Evolutionary conservation across 2,113 vertebrate species (phyloP).

Genomic region (Misgurnus mizolepis): DNA sequence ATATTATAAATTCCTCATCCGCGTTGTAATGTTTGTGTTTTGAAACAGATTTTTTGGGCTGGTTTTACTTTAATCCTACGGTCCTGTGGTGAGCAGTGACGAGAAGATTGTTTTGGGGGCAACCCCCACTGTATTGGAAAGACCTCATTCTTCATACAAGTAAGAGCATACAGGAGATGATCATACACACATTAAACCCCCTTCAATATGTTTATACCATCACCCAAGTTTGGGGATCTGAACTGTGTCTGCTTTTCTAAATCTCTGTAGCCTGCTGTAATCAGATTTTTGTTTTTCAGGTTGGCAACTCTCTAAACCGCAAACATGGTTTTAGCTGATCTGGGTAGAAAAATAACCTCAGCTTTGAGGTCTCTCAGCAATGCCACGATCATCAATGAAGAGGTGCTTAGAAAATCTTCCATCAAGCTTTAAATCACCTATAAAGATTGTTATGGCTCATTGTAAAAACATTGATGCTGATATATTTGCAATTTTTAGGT

Average conservation of each 20-base stretch:
- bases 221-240: neutral
- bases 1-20: neutral
- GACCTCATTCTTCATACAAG: constrained; percentile 18
- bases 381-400: constrained; percentile 98
- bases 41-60: neutral
- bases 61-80: neutral
- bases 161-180: constrained; percentile 1
- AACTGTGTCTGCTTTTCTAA: neutral
- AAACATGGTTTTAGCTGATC: constrained; percentile 96
- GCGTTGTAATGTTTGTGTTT: neutral
- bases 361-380: constrained; percentile 97
- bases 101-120: constrained; percentile 29
- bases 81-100: neutral
- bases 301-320: constrained; percentile 46
- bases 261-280: neutral
- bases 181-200: neutral
- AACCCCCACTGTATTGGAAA: constrained; percentile 35
- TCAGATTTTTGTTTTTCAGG: neutral
- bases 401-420: constrained; percentile 73
- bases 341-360: constrained; percentile 98
- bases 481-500: constrained; percentile 75
- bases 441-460: neutral
- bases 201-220: neutral
- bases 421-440: neutral
- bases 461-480: neutral